These are phyloP conservation scores for Eurytoma adleriae DNA, from an alignment of 2,888 invertebrate species.

Conservation along the genomic window DNA sequence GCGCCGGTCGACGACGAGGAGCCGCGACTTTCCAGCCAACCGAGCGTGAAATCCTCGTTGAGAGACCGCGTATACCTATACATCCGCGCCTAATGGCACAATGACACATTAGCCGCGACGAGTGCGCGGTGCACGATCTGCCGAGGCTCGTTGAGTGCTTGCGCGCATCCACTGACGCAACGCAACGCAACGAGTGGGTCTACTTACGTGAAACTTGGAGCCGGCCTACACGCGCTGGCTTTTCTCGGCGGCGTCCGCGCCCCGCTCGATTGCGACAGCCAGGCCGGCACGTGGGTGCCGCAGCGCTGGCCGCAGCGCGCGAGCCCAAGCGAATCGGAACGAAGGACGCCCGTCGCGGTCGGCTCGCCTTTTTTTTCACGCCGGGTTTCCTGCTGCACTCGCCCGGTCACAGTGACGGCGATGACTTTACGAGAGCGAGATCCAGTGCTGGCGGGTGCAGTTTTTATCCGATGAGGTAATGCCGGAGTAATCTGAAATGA, in stretches of 20 bases:
- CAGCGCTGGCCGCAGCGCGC: not conserved
- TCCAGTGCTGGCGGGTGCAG: no score
- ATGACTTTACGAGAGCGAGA: no score
- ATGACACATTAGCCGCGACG: constrained; percentile 16
- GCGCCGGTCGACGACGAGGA: not conserved
- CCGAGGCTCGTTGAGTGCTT: not conserved
- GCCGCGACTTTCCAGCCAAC: constrained; percentile 15
- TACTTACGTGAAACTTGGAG: constrained; percentile 26
- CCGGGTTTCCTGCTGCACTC: no score
- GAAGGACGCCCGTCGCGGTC: no score
- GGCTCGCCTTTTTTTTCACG: no score
- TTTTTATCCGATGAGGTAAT: no score
- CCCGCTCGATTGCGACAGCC: constrained; percentile 17
- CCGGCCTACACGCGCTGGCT: not conserved
- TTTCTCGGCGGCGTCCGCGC: constrained; percentile 24
- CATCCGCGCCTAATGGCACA: constrained; percentile 21
- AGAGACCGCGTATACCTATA: not conserved
- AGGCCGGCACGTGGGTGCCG: constrained; percentile 21
- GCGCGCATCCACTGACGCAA: constrained; percentile 26
- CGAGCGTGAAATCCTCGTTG: constrained; percentile 13
- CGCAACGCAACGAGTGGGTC: constrained; percentile 9
- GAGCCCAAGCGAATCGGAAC: no score
- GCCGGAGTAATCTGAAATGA: no score
- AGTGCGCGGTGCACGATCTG: not conserved
- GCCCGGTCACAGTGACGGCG: no score